Base-by-base conservation (phyloP, 2,888 invertebrate species). In the Aleiodes testaceus region DNA sequence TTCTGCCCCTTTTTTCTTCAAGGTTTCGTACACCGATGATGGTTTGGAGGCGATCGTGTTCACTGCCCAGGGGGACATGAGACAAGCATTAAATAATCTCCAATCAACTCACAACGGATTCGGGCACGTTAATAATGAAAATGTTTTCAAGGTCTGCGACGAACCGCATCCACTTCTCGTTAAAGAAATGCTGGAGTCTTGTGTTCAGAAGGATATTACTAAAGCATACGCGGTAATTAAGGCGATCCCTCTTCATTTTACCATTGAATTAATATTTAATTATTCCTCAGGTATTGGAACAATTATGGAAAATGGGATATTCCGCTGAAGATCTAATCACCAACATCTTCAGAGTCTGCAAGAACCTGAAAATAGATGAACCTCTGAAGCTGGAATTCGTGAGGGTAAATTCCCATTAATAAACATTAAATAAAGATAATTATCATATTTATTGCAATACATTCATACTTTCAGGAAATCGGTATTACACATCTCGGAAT, bases 61-160 rank as follows among this genome's bases (percentile, higher is more conserved):
- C 88, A 99, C 99, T 0, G 97, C 99, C 0, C 98, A 99, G 88
- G 99, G 99, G 0, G 99, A 99, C 88, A 95, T 99, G 95, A 91
- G 99, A 80, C 97, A 99, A 84, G 99, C 95, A 0, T 89, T 99
- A 55, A 99, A 99, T 89, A 99, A 99, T 90, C 89, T 99, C 68
- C 99, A 99, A 88, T 96, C 97, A 0, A 97, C 97, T 0, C 93
- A 93, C 64, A 97, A 97, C 86, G 97, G 97, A 7, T 98, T 97
- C 88, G 94, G 93, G 0, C 92, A 93, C 81, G 94, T 99, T n/a
- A 95, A 93, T 77, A 93, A 95, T 64, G 94, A 95, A 78, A 96
- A 98, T 89, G 99, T 99, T 18, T 99, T 98, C 87, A 98, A 97
- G 91, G 98, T 99, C 9, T 99, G 99, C 87, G 99, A 99, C 87